A percentile compares a stretch with the other conserved stretches of the same genome.
Evolutionary conservation across 2,888 invertebrate species (phyloP).

Genomic region (Hypolimnas misippus): DNA sequence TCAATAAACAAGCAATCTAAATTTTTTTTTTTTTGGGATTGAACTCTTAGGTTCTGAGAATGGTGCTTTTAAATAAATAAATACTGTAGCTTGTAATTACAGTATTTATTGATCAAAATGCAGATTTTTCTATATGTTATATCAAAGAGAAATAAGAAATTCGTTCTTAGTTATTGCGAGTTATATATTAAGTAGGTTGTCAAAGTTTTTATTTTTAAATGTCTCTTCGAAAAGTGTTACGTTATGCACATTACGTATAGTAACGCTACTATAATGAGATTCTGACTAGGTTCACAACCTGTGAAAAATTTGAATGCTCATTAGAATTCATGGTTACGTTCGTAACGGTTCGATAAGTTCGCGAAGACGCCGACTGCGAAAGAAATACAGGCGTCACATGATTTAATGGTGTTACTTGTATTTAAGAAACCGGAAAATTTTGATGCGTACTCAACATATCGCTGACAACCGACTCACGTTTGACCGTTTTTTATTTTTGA

Average conservation of each 20-base stretch:
- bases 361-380: slow-evolving; percentile 28
- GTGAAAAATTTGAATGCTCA: slow-evolving; percentile 44
- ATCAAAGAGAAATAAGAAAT: no score
- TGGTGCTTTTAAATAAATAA: no score
- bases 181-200: background rate
- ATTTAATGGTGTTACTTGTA: background rate
- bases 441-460: no score
- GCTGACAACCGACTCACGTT: no score
- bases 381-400: background rate
- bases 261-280: slow-evolving; percentile 15
- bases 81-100: no score
- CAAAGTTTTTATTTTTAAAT: background rate
- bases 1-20: no score
- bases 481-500: no score
- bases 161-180: background rate
- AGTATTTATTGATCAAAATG: no score
- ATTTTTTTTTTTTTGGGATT: no score
- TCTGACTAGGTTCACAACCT: slow-evolving; percentile 26
- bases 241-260: background rate
- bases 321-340: slow-evolving; percentile 47
- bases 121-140: no score
- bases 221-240: background rate
- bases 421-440: no score
- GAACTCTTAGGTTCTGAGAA: no score
- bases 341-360: slow-evolving; percentile 48